Evolutionary conservation across 2,888 invertebrate species (phyloP), one percentile per base, ranked within the genome.

Genomic region (Pimpla rufipes): DNA sequence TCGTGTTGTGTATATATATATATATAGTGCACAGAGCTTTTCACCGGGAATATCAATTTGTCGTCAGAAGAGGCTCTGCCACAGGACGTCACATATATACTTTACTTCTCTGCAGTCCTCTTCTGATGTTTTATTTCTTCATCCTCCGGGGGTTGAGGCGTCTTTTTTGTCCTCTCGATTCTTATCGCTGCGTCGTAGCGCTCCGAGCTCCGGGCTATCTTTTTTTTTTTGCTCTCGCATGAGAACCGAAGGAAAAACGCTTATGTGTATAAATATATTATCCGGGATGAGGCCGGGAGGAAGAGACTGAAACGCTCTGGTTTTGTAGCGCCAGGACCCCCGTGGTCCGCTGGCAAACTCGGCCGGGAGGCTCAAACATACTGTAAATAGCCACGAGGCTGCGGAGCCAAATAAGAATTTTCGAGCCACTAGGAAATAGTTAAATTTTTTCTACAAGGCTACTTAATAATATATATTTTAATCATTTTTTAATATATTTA

Each of bases 11-110:
- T 11, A 55, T 37, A 42, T 8, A 50, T 50, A 47, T 16, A 45
- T 45, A 45, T 45, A 47, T 35, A 29, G 23, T 13, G 23, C 42
- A 11, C 45, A 4, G 62, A 62, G 50, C 62, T 62, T n/a, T 47
- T 62, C 62, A 59, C 16, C 59, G 37, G 18, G 74, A 62, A 62
- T 74, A 74, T 74, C 74, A 74, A 74, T 74, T 62, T 74, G 74
- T 62, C 74, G 74, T 74, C 18, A n/a, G 13, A 40, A 62, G 37
- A 47, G 35, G 59, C 62, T 74, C 23, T 18, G 37, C 59, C 42
- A 45, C 45, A 45, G 23, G 18, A 45, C 45, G n/a, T 52, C 21
- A 45, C 42, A 66, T 45, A 66, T 66, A 45, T 40, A 42, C 8
- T 66, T 66, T 40, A 42, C 37, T 6, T 13, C 23, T 21, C 13